Evolutionary conservation across 2,888 invertebrate species (phyloP).

Genomic region (Silvanus unidentatus): DNA sequence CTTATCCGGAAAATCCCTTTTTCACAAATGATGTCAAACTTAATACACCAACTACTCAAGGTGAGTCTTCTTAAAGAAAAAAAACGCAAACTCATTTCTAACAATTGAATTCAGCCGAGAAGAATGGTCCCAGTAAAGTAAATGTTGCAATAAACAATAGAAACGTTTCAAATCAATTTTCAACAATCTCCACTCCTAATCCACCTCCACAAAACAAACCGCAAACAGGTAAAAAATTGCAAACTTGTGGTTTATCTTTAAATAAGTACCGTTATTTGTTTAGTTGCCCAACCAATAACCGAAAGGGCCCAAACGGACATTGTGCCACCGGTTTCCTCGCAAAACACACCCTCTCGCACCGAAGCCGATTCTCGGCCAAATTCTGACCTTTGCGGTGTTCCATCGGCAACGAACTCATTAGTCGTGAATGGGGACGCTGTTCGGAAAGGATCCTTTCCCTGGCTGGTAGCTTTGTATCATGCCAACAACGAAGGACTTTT

Average conservation of each 20-base stretch:
- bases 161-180: no score
- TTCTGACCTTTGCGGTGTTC: conserved; percentile 32
- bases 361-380: conserved; percentile 3
- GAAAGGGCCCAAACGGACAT: not conserved
- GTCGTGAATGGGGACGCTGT: conserved; percentile 35
- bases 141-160: no score
- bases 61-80: no score
- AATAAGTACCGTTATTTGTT: not conserved
- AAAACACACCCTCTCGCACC: not conserved
- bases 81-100: no score
- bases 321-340: not conserved
- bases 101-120: no score
- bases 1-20: no score
- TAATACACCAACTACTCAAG: no score
- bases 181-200: no score
- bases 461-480: conserved; percentile 42
- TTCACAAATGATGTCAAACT: no score
- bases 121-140: no score
- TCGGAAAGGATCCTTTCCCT: conserved; percentile 39
- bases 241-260: not conserved
- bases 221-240: no score
- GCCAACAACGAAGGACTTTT: conserved; percentile 35
- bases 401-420: conserved; percentile 33
- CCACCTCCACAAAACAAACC: no score
- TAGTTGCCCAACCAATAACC: not conserved